These are phyloP conservation scores for Parauchenoglanis ngamensis DNA, from an alignment of 2,797 vertebrate species.

Conservation along the genomic window DNA sequence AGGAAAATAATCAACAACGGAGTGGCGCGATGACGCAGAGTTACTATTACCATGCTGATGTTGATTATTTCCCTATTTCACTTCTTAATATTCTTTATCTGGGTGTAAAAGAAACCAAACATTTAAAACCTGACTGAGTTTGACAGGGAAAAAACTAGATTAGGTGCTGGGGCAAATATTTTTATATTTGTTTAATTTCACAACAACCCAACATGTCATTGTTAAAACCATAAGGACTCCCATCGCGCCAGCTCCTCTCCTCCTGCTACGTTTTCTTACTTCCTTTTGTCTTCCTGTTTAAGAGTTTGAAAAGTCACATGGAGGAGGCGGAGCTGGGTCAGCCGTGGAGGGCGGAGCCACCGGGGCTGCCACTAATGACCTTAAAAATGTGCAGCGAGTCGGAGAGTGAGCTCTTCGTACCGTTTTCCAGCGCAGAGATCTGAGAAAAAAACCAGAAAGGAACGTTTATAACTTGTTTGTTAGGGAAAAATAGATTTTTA, in stretches of 20 bases:
- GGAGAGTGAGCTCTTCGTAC: slow-evolving; percentile 80
- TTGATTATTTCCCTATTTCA: not conserved
- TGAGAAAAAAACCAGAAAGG: slow-evolving; percentile 56
- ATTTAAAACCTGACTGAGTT: not conserved
- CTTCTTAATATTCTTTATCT: not conserved
- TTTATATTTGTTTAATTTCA: not conserved
- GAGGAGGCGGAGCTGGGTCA: slow-evolving; percentile 83
- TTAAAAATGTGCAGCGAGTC: slow-evolving; percentile 95
- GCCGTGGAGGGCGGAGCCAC: slow-evolving; percentile 82
- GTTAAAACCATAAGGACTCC: not conserved
- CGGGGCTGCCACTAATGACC: slow-evolving; percentile 92
- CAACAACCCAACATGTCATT: not conserved
- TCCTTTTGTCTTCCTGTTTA: not conserved
- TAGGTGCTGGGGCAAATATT: not conserved
- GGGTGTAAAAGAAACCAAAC: not conserved
- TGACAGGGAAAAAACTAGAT: not conserved
- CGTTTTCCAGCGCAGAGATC: slow-evolving; percentile 86
- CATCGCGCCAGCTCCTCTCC: not conserved
- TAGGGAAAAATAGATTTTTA: not conserved
- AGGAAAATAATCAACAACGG: not conserved
- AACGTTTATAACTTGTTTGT: not conserved
- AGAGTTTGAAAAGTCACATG: slow-evolving; percentile 71
- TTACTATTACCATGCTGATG: not conserved
- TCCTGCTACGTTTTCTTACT: not conserved
- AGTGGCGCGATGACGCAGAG: not conserved